Conservation (phyloP, 2,888 invertebrate species). For the Smittia sp. region DNA sequence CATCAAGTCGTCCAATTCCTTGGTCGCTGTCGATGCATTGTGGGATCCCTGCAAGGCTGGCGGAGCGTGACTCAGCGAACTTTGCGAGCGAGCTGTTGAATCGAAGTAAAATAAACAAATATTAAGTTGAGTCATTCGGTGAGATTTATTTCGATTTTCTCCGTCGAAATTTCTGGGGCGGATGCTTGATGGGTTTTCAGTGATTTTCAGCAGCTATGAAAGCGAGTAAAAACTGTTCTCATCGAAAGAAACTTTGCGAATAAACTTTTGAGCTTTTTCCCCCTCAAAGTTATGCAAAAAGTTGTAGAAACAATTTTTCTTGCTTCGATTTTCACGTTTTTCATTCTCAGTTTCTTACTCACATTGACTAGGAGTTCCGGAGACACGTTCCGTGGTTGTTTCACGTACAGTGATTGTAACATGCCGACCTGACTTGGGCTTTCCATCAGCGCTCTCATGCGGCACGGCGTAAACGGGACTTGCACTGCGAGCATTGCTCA, state of each 20-base stretch:
- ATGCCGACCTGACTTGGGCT: slow-evolving; percentile 51
- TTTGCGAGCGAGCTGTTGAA: slow-evolving; percentile 19
- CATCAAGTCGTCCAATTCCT: slow-evolving; percentile 94
- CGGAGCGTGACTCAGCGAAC: slow-evolving; percentile 27
- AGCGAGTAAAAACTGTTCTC: neutral
- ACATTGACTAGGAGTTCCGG: slow-evolving; percentile 46
- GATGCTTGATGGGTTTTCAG: slow-evolving; percentile 19
- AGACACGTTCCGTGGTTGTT: slow-evolving; percentile 60
- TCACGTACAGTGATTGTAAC: slow-evolving; percentile 61
- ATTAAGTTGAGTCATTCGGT: neutral
- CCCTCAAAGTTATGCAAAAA: neutral
- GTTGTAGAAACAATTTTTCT: neutral
- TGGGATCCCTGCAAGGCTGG: slow-evolving; percentile 38
- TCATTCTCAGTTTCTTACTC: slow-evolving; percentile 5
- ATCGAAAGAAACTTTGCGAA: neutral
- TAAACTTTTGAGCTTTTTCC: slow-evolving; percentile 4
- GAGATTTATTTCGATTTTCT: neutral
- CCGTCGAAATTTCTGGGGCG: neutral
- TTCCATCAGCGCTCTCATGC: slow-evolving; percentile 63
- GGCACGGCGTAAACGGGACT: slow-evolving; percentile 60
- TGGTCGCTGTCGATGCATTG: slow-evolving; percentile 80
- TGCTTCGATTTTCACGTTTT: neutral
- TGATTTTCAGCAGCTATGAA: slow-evolving; percentile 6
- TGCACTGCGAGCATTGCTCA: slow-evolving; percentile 55
- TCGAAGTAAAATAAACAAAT: neutral